Evolutionary conservation across 2,113 vertebrate species (phyloP).

Genomic region (Ptyas mucosa): DNA sequence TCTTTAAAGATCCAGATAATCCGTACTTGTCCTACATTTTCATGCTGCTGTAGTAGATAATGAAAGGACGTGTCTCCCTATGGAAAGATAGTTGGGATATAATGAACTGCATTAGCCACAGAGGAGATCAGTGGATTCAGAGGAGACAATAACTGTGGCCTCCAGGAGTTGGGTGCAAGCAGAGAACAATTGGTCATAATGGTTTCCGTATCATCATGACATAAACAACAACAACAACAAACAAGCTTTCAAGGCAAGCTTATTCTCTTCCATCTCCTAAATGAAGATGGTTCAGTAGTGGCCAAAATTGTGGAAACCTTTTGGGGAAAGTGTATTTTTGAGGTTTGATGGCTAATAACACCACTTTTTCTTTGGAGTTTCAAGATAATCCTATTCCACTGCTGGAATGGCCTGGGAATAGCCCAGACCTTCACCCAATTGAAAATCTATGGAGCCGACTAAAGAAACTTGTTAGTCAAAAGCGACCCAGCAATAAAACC

Average conservation of each 20-base stretch:
- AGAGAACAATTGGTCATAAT: background rate
- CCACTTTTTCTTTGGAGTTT: too few relatives aligned
- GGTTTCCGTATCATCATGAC: background rate
- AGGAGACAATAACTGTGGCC: background rate
- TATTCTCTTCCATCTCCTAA: background rate
- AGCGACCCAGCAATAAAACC: too few relatives aligned
- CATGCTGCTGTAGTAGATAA: rapidly evolving
- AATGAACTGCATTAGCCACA: background rate
- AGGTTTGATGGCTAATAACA: too few relatives aligned
- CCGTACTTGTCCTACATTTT: constrained; percentile 56
- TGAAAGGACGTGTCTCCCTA: background rate
- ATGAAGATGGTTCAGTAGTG: too few relatives aligned
- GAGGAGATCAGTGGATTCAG: background rate
- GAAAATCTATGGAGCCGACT: too few relatives aligned
- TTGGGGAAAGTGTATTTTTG: too few relatives aligned
- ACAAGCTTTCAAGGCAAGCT: background rate
- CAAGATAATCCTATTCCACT: too few relatives aligned
- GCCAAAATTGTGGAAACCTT: too few relatives aligned
- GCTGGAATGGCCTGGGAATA: too few relatives aligned
- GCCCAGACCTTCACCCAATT: too few relatives aligned
- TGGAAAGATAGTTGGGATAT: constrained; percentile 44
- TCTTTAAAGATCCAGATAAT: constrained; percentile 42
- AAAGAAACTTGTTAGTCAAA: too few relatives aligned
- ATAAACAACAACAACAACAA: too few relatives aligned
- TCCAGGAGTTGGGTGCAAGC: background rate